Base-by-base conservation (phyloP, 2,888 invertebrate genomes). In the Pseudolycoriella hygida region DNA sequence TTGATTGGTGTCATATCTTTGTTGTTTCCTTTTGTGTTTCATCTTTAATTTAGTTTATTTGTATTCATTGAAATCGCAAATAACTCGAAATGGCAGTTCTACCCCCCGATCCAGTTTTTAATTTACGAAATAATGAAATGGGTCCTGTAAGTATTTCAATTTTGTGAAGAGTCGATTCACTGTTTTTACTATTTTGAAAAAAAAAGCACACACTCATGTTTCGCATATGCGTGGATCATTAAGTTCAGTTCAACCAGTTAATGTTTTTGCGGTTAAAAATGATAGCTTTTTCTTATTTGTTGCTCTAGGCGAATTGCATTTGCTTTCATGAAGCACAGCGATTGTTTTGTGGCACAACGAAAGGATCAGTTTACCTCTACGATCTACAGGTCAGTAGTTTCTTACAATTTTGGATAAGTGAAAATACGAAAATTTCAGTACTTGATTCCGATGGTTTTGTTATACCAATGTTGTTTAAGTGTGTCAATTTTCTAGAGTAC, bases 61-160 rank as follows among this genome's bases (percentile, higher is more conserved):
- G 4, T 25, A 25, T 25, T 25, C 25, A 8, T 4, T 25, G 8
- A 25, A 25, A 25, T 8, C 25, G 25, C 25, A 25, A 8, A 4
- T 6, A 25, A 25, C 8, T 8, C 25, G 8, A 2, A 32, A 80
- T 79, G 81, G 78, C 80, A 59, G 72, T 80, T 55, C 67, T 80
- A 66, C 80, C 83, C 51, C 81, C 82, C 44, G 84, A 84, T 66
- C 84, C 85, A 48, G 73, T 79, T 55, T 85, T 76, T 62, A 72
- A 76, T 46, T 71, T 85, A 52, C 74, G 78, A 55, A 74, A 76
- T 50, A 67, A 71, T 39, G 77, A 80, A 53, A 80, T 81, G 72
- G 76, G 74, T 46, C 73, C 77, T 48, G 73, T 85, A 8, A 25
- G 25, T 25, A 25, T 25, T 25, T 25, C 25, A 25, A 8, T 25